Conservation (phyloP, 2,797 vertebrate species). For the Argya squamiceps region DNA sequence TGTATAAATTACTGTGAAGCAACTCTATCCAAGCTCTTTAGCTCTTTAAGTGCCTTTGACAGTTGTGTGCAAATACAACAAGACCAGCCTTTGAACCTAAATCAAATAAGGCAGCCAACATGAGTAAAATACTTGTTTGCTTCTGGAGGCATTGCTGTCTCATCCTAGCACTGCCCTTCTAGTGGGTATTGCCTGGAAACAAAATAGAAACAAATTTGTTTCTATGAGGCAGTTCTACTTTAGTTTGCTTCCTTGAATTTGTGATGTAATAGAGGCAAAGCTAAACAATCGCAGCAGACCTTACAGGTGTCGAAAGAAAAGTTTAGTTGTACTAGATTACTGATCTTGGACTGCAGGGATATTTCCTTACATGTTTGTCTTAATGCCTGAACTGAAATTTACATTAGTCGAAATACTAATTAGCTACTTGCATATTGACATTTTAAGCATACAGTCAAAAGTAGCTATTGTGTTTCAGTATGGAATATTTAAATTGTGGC, state of each 20-base stretch:
- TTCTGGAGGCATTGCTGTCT: not conserved
- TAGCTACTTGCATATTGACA: not conserved
- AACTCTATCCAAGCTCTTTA: not conserved
- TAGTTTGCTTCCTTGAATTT: conserved; percentile 51
- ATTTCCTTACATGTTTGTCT: not conserved
- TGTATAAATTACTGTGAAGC: not conserved
- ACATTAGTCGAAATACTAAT: not conserved
- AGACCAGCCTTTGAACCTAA: not conserved
- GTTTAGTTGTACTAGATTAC: conserved; percentile 29
- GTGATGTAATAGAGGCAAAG: conserved; percentile 2
- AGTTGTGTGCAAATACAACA: not conserved
- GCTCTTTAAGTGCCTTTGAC: not conserved
- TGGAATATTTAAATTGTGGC: not conserved
- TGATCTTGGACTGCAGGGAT: not conserved
- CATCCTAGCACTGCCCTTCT: rapidly evolving
- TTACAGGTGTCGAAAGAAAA: conserved; percentile 18
- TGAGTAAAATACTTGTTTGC: not conserved
- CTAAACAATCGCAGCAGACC: conserved; percentile 16
- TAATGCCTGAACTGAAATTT: not conserved
- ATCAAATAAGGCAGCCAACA: not conserved
- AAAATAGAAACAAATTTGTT: conserved; percentile 39
- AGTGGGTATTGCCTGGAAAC: conserved; percentile 10
- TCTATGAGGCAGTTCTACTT: conserved; percentile 23
- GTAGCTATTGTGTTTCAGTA: not conserved
- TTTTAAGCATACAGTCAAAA: not conserved